A percentile compares a stretch with the other conserved stretches of the same genome.
Evolutionary conservation across 2,113 vertebrate genomes (phyloP).

Genomic region (Archocentrus centrarchus): DNA sequence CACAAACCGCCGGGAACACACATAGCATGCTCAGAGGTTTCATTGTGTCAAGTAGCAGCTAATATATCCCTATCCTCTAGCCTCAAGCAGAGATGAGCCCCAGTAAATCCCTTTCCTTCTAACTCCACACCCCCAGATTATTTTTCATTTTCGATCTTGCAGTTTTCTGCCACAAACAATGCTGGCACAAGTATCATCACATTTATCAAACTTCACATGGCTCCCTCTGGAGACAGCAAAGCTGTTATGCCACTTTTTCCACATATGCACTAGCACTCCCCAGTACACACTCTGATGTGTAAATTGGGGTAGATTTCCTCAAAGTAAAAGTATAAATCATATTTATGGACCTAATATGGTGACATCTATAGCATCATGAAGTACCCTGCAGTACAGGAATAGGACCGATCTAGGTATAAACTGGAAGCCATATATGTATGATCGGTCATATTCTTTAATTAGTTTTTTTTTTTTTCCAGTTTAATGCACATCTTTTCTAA

Average conservation of each 20-base stretch:
- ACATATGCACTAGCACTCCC: conserved; percentile 2
- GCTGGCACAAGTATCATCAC: background rate
- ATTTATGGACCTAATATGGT: background rate
- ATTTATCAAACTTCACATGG: conserved; percentile 5
- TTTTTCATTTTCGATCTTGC: conserved; percentile 6
- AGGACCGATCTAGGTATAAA: background rate
- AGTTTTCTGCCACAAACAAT: background rate
- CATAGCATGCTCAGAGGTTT: background rate
- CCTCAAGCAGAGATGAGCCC: conserved; percentile 8
- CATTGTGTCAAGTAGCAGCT: background rate
- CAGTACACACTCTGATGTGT: background rate
- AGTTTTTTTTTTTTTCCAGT: background rate
- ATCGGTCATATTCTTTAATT: background rate
- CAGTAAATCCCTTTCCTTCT: background rate
- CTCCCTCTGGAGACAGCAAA: conserved; percentile 7
- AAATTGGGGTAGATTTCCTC: conserved; percentile 1
- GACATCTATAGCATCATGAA: background rate
- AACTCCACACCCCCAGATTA: conserved; percentile 7
- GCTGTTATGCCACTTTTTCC: background rate
- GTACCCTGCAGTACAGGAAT: background rate
- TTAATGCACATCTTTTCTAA: conserved; percentile 2
- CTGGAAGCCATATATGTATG: background rate
- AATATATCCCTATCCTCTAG: conserved; percentile 4
- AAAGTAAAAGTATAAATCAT: conserved; percentile 11
- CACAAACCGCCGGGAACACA: background rate